These are phyloP conservation scores for Drosophila yakuba DNA, from an alignment of 1,140 invertebrate genomes.

Conservation along the genomic window DNA sequence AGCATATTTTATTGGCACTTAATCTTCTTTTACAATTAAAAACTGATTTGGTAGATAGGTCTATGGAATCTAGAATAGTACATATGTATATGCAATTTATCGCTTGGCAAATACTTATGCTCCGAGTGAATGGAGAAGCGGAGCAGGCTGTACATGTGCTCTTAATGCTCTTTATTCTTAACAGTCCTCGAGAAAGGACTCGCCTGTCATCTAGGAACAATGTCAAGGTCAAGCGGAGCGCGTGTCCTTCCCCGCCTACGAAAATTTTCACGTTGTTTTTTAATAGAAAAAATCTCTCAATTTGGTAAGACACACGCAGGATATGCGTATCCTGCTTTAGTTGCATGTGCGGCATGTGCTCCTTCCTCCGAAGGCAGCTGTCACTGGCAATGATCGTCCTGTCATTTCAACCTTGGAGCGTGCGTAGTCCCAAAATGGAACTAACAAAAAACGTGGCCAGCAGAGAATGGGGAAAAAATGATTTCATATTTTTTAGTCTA, in stretches of 20 bases:
- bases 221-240: slow-evolving; percentile 76
- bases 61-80: too few relatives aligned
- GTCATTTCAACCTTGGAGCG: slow-evolving; percentile 64
- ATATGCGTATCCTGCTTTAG: slow-evolving; percentile 79
- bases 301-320: slow-evolving; percentile 61
- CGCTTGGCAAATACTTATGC: neutral
- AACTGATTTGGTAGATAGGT: too few relatives aligned
- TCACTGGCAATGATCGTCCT: slow-evolving; percentile 65
- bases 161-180: slow-evolving; percentile 1
- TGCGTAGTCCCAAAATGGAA: slow-evolving; percentile 60
- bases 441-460: slow-evolving; percentile 36
- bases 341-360: slow-evolving; percentile 61
- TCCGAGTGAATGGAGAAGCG: neutral
- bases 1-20: too few relatives aligned
- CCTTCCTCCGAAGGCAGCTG: slow-evolving; percentile 60
- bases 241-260: slow-evolving; percentile 47
- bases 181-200: slow-evolving; percentile 33
- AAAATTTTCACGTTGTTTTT: slow-evolving; percentile 60
- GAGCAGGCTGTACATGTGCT: slow-evolving; percentile 23
- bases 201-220: slow-evolving; percentile 62
- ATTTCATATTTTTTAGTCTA: slow-evolving; percentile 69
- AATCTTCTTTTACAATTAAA: too few relatives aligned
- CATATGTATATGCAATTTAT: neutral
- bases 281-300: slow-evolving; percentile 80
- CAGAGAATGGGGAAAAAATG: slow-evolving; percentile 53